phyloP scores from a whole-genome alignment of 2,888 invertebrate genomes.

The Diabrotica balteata region DNA sequence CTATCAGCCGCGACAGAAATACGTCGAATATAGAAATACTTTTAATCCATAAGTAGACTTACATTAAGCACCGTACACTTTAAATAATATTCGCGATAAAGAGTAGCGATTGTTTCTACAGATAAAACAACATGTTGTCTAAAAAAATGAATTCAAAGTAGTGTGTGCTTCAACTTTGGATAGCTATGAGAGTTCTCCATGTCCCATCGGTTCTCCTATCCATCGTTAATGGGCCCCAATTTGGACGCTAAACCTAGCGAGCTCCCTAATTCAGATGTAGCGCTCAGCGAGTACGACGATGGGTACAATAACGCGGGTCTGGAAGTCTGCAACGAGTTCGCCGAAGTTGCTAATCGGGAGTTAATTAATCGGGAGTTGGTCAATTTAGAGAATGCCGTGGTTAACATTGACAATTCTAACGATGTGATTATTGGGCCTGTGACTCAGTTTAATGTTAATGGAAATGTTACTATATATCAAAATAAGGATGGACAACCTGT shows the following conservation, averaged over 20 bases:
- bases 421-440: slow-evolving; percentile 65
- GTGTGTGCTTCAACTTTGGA: slow-evolving; percentile 1
- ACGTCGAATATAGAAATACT: slow-evolving; percentile 9
- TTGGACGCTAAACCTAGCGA: background rate
- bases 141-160: background rate
- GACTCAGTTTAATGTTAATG: slow-evolving; percentile 61
- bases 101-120: background rate
- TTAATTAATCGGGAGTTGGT: slow-evolving; percentile 31
- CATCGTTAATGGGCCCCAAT: slow-evolving; percentile 6
- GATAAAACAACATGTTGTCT: background rate
- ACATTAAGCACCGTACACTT: background rate
- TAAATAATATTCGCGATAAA: slow-evolving; percentile 5
- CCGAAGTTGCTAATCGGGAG: slow-evolving; percentile 11
- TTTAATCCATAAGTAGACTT: slow-evolving; percentile 7
- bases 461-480: slow-evolving; percentile 63
- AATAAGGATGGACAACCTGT: slow-evolving; percentile 36
- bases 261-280: background rate
- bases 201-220: slow-evolving; percentile 6
- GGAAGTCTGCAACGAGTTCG: slow-evolving; percentile 11
- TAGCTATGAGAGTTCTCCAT: slow-evolving; percentile 3
- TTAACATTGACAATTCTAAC: slow-evolving; percentile 62
- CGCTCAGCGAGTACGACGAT: background rate
- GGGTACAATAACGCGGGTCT: slow-evolving; percentile 16
- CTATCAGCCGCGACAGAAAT: background rate
- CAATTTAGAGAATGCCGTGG: slow-evolving; percentile 47